Conservation (phyloP, 2,113 vertebrate species). For the Conger conger region DNA sequence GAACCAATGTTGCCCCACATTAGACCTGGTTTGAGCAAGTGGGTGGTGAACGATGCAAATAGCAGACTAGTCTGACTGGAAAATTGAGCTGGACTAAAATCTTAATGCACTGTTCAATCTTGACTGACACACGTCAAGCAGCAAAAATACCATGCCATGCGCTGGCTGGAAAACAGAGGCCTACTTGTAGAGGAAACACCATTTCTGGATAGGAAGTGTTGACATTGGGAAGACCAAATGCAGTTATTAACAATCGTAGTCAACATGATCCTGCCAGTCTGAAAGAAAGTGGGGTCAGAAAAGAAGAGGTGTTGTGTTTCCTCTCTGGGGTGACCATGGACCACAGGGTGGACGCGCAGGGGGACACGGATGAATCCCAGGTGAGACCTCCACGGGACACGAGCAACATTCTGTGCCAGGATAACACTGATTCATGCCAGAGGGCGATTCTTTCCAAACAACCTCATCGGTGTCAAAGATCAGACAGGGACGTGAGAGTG, state of each 20-base stretch:
- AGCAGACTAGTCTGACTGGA: too few relatives aligned
- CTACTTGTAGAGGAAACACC: neutral
- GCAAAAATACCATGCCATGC: too few relatives aligned
- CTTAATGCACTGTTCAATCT: too few relatives aligned
- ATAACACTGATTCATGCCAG: neutral
- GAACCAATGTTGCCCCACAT: too few relatives aligned
- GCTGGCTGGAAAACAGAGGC: too few relatives aligned
- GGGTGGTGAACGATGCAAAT: too few relatives aligned
- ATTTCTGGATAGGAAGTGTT: neutral
- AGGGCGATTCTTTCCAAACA: neutral
- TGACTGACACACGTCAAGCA: too few relatives aligned
- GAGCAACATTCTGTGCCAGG: neutral
- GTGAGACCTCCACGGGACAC: conserved; percentile 34
- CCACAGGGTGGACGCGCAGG: neutral
- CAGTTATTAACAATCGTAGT: conserved; percentile 61
- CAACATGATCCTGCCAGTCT: conserved; percentile 49
- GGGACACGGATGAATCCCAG: neutral
- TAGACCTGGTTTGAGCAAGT: too few relatives aligned
- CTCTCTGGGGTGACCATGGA: conserved; percentile 20
- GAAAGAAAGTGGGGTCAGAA: conserved; percentile 58
- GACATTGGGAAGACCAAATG: neutral
- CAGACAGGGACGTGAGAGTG: neutral
- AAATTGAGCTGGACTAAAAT: too few relatives aligned
- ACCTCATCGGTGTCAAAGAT: neutral
- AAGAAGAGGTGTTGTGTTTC: conserved; percentile 38